phyloP scores from a whole-genome alignment of 1,140 invertebrate genomes.

The Thaumatotibia leucotreta region DNA sequence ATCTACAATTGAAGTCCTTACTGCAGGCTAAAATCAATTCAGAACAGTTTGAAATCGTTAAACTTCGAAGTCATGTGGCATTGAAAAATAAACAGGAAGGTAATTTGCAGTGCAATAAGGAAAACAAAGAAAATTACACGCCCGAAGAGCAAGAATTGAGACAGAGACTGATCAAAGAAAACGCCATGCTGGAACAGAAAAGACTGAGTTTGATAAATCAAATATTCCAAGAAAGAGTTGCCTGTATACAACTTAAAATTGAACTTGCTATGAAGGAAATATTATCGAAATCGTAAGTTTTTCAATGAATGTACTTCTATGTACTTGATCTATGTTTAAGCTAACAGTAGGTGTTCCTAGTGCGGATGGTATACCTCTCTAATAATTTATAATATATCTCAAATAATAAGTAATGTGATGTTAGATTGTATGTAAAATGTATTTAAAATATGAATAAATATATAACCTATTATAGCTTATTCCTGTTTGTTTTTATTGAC shows the following conservation, averaged over 20 bases:
- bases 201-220: slow-evolving; percentile 79
- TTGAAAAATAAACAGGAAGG: slow-evolving; percentile 74
- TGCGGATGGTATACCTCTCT: background rate
- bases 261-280: slow-evolving; percentile 80
- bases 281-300: slow-evolving; percentile 54
- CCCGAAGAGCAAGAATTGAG: slow-evolving; percentile 61
- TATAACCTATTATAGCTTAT: background rate
- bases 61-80: slow-evolving; percentile 77
- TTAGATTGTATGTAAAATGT: slow-evolving; percentile 2
- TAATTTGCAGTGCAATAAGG: slow-evolving; percentile 58
- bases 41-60: slow-evolving; percentile 82
- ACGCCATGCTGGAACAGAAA: slow-evolving; percentile 82
- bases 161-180: slow-evolving; percentile 79
- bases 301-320: background rate
- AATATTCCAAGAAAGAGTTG: slow-evolving; percentile 82
- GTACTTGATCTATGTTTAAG: background rate
- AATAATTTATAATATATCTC: slow-evolving; percentile 8
- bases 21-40: slow-evolving; percentile 81
- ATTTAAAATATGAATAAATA: slow-evolving; percentile 7
- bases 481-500: background rate
- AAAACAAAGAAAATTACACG: slow-evolving; percentile 74
- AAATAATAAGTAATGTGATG: slow-evolving; percentile 9
- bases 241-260: slow-evolving; percentile 81
- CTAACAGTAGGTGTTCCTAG: slow-evolving; percentile 4
- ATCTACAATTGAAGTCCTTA: slow-evolving; percentile 80